Evolutionary conservation across 2,888 invertebrate genomes (phyloP).

Genomic region (Amiota mariae): DNA sequence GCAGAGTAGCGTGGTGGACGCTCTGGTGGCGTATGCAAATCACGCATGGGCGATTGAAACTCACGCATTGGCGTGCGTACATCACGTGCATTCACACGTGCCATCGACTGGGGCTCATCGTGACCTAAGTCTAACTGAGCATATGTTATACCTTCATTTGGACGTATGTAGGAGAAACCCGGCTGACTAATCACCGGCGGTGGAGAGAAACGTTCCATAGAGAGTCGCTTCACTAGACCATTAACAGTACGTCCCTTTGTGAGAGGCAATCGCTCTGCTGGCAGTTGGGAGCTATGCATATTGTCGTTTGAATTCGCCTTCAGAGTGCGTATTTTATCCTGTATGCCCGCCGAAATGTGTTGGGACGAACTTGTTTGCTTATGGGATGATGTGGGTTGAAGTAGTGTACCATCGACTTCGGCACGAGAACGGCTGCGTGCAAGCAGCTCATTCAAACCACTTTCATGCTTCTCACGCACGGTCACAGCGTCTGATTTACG

Average conservation of each 20-base stretch:
- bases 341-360: conserved; percentile 73
- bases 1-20: conserved; percentile 49
- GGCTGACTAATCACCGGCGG: conserved; percentile 83
- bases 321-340: conserved; percentile 63
- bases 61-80: conserved; percentile 51
- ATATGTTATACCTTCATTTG: conserved; percentile 81
- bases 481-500: conserved; percentile 71
- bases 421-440: conserved; percentile 63
- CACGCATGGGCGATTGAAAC: conserved; percentile 52
- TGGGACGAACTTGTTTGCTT: not conserved
- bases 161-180: conserved; percentile 86
- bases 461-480: conserved; percentile 69
- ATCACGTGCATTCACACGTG: conserved; percentile 34
- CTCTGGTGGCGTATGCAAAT: conserved; percentile 39
- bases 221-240: conserved; percentile 84
- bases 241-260: conserved; percentile 84
- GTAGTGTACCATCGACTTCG: conserved; percentile 73
- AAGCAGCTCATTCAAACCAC: conserved; percentile 64
- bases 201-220: conserved; percentile 81
- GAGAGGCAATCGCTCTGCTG: conserved; percentile 80
- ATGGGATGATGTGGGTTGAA: conserved; percentile 49
- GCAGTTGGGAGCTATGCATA: conserved; percentile 84
- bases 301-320: conserved; percentile 74
- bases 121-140: conserved; percentile 78
- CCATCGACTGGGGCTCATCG: conserved; percentile 50